Percentiles rank a stretch among this genome's conserved stretches.
Conservation (phyloP, 1,140 invertebrate genomes). For the Pemphigus obesinymphae region DNA sequence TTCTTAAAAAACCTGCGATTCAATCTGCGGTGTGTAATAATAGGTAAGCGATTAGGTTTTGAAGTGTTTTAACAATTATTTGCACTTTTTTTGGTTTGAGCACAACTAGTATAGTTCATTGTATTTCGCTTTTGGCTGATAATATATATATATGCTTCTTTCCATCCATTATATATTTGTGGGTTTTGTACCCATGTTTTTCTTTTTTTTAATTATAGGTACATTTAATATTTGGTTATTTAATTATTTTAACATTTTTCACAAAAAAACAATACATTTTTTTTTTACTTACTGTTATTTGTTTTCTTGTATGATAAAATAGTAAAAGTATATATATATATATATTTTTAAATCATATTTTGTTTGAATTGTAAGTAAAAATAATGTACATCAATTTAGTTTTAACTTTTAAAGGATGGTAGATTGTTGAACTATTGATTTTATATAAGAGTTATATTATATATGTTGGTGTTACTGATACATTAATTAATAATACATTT, state of each 20-base stretch:
- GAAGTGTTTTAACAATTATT: not conserved
- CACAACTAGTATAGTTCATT: not conserved
- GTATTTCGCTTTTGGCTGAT: not conserved
- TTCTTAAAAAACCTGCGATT: conserved; percentile 37
- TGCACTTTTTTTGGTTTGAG: not conserved
- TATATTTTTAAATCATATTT: not conserved
- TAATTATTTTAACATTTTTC: not conserved
- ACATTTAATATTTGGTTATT: not conserved
- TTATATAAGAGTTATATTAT: not conserved
- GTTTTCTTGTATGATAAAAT: not conserved
- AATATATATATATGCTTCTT: not conserved
- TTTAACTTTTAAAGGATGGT: not conserved
- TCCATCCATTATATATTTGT: not conserved
- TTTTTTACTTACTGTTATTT: not conserved
- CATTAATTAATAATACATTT: not conserved
- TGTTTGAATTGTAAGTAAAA: not conserved
- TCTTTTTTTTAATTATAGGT: not conserved
- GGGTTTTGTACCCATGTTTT: not conserved
- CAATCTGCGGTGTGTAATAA: conserved; percentile 33
- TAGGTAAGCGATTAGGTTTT: conserved; percentile 25
- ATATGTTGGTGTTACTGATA: not conserved
- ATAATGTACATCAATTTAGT: not conserved
- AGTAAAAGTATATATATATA: not conserved
- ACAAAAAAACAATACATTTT: not conserved
- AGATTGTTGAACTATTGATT: not conserved